Conservation (phyloP, 2,888 invertebrate genomes). For the Allolobophora icterica region DNA sequence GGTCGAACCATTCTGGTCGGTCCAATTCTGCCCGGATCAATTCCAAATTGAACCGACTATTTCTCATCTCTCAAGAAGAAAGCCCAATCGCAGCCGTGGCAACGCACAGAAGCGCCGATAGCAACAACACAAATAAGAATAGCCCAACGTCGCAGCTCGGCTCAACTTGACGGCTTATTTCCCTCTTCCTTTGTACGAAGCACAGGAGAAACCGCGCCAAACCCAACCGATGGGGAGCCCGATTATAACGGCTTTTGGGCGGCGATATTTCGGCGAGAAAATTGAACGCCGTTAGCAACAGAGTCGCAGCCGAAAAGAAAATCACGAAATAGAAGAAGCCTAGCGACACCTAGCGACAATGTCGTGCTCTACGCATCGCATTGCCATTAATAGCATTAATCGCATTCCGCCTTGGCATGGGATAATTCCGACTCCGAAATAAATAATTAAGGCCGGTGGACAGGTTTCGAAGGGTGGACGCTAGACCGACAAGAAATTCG, state of each 20-base stretch:
- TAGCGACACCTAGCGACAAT: background rate
- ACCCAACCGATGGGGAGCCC: background rate
- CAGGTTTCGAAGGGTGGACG: background rate
- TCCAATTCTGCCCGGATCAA: background rate
- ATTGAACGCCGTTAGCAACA: background rate
- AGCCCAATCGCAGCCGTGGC: background rate
- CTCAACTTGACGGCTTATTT: background rate
- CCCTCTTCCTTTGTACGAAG: background rate
- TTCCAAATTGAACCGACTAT: background rate
- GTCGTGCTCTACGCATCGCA: background rate
- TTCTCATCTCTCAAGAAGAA: background rate
- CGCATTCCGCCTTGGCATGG: background rate
- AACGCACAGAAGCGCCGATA: background rate
- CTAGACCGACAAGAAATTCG: background rate
- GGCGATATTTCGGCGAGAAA: slow-evolving; percentile 5
- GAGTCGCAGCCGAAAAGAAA: background rate
- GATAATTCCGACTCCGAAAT: background rate
- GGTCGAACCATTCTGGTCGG: background rate
- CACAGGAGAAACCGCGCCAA: too few relatives aligned
- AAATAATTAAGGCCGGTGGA: background rate
- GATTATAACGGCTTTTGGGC: background rate
- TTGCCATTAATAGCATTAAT: slow-evolving; percentile 10
- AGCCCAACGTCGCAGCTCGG: background rate
- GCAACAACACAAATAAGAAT: background rate
- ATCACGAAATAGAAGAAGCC: background rate